Conservation (phyloP, 2,797 vertebrate genomes). For the Sebastes iracundus region DNA sequence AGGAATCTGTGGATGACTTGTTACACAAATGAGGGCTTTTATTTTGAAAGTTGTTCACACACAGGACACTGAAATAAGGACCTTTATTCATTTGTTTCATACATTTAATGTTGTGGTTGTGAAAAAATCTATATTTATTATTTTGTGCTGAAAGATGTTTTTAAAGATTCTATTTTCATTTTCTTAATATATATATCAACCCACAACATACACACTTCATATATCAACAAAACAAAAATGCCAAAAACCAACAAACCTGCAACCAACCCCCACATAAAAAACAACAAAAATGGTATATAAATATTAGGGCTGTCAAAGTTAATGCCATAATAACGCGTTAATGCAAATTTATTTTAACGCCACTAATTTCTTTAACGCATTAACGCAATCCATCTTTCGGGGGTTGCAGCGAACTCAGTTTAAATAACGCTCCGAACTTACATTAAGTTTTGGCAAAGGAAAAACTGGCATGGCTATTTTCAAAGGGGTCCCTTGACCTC, state of each 20-base stretch:
- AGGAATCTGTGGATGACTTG: slow-evolving; percentile 6
- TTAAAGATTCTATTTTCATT: not conserved
- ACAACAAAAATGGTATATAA: not conserved
- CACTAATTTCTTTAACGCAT: no score
- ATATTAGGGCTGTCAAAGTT: no score
- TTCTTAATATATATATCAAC: not conserved
- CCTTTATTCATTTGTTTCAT: not conserved
- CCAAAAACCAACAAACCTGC: not conserved
- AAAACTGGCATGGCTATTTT: no score
- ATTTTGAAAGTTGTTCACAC: not conserved
- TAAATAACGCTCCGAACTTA: no score
- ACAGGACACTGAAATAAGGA: not conserved
- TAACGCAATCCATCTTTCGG: no score
- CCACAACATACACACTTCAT: not conserved
- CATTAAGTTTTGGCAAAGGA: no score
- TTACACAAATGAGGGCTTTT: not conserved
- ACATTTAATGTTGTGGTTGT: not conserved
- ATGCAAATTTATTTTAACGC: no score
- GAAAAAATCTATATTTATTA: no score
- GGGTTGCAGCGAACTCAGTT: no score
- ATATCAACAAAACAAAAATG: not conserved
- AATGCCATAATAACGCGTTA: no score
- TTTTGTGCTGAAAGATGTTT: not conserved
- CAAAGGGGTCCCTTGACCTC: no score
- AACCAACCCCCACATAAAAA: not conserved